Conservation (phyloP, 2,113 vertebrate genomes). For the Ornithorhynchus anatinus region DNA sequence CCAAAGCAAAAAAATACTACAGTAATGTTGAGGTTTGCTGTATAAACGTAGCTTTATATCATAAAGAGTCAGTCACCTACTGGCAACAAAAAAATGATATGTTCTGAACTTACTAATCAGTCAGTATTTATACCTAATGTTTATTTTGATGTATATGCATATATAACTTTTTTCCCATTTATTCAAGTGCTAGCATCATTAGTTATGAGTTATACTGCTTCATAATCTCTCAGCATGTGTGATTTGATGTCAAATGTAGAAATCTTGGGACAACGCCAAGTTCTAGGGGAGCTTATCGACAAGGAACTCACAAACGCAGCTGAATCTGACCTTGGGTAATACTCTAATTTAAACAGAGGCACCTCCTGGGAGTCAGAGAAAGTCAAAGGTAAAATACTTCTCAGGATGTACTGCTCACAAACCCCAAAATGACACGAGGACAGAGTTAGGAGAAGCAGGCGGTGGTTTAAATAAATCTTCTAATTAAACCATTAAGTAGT, state of each 20-base stretch:
- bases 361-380: background rate
- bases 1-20: too few species aligned
- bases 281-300: background rate
- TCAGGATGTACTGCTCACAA: background rate
- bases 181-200: slow-evolving; percentile 15
- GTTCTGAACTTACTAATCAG: too few species aligned
- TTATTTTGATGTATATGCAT: background rate
- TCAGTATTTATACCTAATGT: background rate
- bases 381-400: background rate
- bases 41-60: too few species aligned
- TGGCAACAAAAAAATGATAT: too few species aligned
- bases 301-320: background rate
- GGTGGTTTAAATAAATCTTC: background rate
- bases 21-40: too few species aligned
- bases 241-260: background rate
- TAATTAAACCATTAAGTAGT: background rate
- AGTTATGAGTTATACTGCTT: slow-evolving; percentile 1
- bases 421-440: background rate
- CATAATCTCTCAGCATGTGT: slow-evolving; percentile 14
- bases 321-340: background rate
- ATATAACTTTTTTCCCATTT: background rate
- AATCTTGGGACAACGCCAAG: slow-evolving; percentile 16
- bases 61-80: too few species aligned
- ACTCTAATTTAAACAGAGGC: background rate
- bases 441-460: background rate